These are phyloP conservation scores for Panagrolaimus sp. DNA, from an alignment of 1,140 invertebrate genomes.

Conservation along the genomic window DNA sequence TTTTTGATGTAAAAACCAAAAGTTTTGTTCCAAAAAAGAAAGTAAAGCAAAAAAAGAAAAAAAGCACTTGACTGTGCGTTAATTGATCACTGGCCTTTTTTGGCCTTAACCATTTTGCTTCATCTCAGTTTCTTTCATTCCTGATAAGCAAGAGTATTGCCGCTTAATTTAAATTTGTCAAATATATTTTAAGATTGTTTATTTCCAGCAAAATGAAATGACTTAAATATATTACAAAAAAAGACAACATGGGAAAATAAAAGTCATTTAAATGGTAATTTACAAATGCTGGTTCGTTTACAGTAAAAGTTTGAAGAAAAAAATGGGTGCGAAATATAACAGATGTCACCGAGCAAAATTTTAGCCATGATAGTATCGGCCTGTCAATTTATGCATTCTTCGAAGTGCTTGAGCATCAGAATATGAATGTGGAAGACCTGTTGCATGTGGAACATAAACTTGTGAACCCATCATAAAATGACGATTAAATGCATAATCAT, in stretches of 20 bases:
- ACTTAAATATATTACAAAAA: neutral
- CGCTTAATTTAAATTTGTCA: neutral
- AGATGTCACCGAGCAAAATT: neutral
- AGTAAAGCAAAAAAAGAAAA: neutral
- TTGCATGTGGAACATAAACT: slow-evolving; percentile 50
- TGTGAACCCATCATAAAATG: slow-evolving; percentile 45
- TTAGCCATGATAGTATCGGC: slow-evolving; percentile 41
- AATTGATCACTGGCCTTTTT: slow-evolving; percentile 17
- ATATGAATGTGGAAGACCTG: slow-evolving; percentile 54
- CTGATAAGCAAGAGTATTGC: slow-evolving; percentile 15
- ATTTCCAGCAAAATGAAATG: slow-evolving; percentile 10
- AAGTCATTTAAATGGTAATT: neutral
- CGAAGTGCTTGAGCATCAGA: slow-evolving; percentile 49
- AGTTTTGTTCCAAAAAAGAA: neutral
- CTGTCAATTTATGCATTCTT: slow-evolving; percentile 55
- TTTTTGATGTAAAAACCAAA: neutral
- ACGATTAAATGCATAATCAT: slow-evolving; percentile 57
- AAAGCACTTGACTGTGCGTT: neutral
- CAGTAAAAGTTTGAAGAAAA: neutral
- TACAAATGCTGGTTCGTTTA: neutral
- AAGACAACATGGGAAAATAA: neutral
- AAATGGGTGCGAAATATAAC: neutral
- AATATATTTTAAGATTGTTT: too few species aligned
- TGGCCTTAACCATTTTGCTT: neutral
- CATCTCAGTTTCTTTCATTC: neutral